A percentile compares a stretch with the other conserved stretches of the same genome.
Conservation (phyloP, 2,797 vertebrate genomes). For the Cynodonichthys magdalenae region DNA sequence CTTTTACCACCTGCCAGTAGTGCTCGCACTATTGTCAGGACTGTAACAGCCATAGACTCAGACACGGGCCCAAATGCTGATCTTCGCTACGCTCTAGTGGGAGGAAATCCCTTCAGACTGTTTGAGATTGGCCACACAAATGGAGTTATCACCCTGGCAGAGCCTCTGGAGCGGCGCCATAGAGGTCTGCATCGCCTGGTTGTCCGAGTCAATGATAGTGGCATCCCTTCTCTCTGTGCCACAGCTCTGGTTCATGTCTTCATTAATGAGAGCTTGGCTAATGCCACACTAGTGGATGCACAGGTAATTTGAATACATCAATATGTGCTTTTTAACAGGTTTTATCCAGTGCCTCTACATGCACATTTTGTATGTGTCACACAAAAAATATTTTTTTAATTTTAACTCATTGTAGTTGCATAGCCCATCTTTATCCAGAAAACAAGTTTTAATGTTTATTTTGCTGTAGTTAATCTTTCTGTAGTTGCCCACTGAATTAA, state of each 20-base stretch:
- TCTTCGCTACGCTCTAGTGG: slow-evolving; percentile 89
- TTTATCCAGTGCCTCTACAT: too few species aligned
- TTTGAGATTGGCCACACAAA: slow-evolving; percentile 92
- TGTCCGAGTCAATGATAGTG: slow-evolving; percentile 94
- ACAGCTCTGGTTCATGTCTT: slow-evolving; percentile 93
- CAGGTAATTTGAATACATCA: slow-evolving; percentile 76
- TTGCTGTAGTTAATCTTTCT: too few species aligned
- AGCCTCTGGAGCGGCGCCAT: slow-evolving; percentile 91
- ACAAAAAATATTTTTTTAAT: too few species aligned
- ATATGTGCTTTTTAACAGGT: neutral
- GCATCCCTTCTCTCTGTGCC: slow-evolving; percentile 90
- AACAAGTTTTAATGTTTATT: too few species aligned
- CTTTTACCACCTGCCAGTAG: slow-evolving; percentile 91
- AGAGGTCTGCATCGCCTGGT: slow-evolving; percentile 93
- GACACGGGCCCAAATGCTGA: slow-evolving; percentile 92
- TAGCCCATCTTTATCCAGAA: too few species aligned
- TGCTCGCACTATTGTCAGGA: slow-evolving; percentile 89
- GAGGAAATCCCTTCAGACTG: slow-evolving; percentile 93
- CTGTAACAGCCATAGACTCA: slow-evolving; percentile 87
- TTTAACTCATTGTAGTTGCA: too few species aligned
- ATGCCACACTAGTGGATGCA: slow-evolving; percentile 90
- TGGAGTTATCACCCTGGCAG: slow-evolving; percentile 93
- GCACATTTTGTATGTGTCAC: too few species aligned
- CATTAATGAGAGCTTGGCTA: slow-evolving; percentile 94
- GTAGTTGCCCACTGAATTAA: too few species aligned